Evolutionary conservation across 2,888 invertebrate genomes (phyloP), one percentile per base, ranked within the genome.

Genomic region (Microctonus hyperodae): DNA sequence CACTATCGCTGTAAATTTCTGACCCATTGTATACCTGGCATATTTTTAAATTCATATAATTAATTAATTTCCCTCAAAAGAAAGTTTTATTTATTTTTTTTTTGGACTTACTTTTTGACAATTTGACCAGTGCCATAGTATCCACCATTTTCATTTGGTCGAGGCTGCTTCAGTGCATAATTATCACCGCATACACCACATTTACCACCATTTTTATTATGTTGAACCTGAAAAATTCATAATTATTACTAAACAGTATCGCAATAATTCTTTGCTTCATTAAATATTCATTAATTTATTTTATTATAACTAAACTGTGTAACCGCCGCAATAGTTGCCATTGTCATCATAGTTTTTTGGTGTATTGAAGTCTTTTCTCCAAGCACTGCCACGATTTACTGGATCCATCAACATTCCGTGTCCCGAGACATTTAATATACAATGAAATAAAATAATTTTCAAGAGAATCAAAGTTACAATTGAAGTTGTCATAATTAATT

Each of bases 141-240:
- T n/a, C 88, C 88, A 3, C 87, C 87, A 60, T 87, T 80, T 73
- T 89, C 88, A 73, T 88, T 86, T 6, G 82, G 78, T 57, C 88
- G 81, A 0, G 89, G 89, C 37, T 72, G 78, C 0, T 79, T 61
- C 3, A 79, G 23, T 1, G 81, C 76, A 69, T 83, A 88, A 68
- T 84, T 79, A 75, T 89, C 88, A 1, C 89, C 88, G 70, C 88
- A 89, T 0, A 85, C 72, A 0, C 89, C 89, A 72, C 89, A 89
- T 59, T 82, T 83, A 1, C 87, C 88, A 1, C 74, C 77, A 68
- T 86, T 81, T 22, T 9, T n/a, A 3, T 0, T 23, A 20, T 33
- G 51, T 7, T 65, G 65, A 37, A 16, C 51, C 65, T 65, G 37
- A 13, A 53, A 11, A 37, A 13, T n/a, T n/a, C n/a, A n/a, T n/a